Conservation (phyloP, 2,113 vertebrate genomes). For the Montifringilla adamsi region DNA sequence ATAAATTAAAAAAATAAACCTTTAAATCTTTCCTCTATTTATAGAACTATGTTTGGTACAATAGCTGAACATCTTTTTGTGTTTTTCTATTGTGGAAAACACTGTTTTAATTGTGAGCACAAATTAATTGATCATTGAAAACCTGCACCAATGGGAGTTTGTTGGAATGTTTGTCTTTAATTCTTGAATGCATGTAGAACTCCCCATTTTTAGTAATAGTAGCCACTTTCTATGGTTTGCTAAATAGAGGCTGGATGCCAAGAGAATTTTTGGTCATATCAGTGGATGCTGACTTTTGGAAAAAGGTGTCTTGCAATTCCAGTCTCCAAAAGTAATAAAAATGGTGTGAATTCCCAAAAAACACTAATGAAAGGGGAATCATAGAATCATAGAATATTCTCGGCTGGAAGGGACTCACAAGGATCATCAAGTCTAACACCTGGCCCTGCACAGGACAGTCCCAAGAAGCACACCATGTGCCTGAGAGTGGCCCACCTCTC, state of each 20-base stretch:
- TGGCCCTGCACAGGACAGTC: not conserved
- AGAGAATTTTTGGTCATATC: not conserved
- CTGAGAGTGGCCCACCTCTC: not conserved
- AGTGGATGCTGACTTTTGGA: not conserved
- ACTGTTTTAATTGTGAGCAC: not conserved
- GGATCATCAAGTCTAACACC: not conserved
- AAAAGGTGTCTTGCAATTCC: not conserved
- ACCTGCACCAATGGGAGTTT: not conserved
- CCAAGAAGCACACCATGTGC: not conserved
- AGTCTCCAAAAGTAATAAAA: not conserved
- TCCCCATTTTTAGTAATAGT: not conserved
- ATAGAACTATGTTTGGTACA: not conserved
- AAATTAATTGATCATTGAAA: not conserved
- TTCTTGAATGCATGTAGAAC: not conserved
- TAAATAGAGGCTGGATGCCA: not conserved
- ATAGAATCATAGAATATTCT: not conserved
- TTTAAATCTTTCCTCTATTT: not conserved
- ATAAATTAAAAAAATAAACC: not conserved
- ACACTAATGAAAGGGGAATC: not conserved
- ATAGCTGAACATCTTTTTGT: not conserved
- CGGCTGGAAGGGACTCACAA: not conserved
- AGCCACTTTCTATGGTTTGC: not conserved
- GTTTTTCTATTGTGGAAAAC: not conserved
- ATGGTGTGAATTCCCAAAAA: not conserved
- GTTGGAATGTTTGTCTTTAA: not conserved